These are phyloP conservation scores for Malacoraja senta DNA, from an alignment of 2,797 vertebrate genomes.

Conservation along the genomic window DNA sequence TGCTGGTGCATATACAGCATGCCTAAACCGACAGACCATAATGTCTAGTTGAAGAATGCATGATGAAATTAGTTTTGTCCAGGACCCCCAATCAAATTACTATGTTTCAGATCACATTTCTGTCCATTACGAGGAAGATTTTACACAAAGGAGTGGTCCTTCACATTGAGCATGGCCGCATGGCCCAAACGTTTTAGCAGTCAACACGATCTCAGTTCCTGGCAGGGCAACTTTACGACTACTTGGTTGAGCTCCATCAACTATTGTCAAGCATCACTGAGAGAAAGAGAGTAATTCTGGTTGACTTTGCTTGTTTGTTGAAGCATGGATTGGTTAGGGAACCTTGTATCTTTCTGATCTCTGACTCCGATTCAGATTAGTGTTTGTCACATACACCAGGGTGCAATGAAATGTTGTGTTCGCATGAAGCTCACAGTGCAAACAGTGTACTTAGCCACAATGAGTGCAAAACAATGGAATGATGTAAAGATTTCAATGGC, in stretches of 20 bases:
- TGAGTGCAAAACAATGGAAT: too few relatives aligned
- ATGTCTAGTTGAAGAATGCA: background rate
- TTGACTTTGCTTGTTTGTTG: background rate
- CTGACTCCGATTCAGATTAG: too few relatives aligned
- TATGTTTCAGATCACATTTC: too few relatives aligned
- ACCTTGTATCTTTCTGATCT: background rate
- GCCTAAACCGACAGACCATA: too few relatives aligned
- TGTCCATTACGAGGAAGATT: background rate
- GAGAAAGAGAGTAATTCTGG: background rate
- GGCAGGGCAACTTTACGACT: background rate
- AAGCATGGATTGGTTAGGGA: background rate
- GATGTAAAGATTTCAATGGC: too few relatives aligned
- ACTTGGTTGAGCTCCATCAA: background rate
- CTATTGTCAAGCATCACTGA: background rate
- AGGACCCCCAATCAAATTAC: background rate
- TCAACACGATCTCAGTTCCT: too few relatives aligned
- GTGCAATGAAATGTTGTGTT: too few relatives aligned
- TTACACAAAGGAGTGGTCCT: background rate
- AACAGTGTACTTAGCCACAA: too few relatives aligned
- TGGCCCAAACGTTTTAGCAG: background rate
- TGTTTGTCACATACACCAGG: too few relatives aligned
- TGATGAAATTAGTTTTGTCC: too few relatives aligned
- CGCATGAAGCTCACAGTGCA: too few relatives aligned
- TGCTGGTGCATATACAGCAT: too few relatives aligned
- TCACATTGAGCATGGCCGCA: background rate